phyloP scores from a whole-genome alignment of 2,113 vertebrate genomes.

The Gambusia affinis region DNA sequence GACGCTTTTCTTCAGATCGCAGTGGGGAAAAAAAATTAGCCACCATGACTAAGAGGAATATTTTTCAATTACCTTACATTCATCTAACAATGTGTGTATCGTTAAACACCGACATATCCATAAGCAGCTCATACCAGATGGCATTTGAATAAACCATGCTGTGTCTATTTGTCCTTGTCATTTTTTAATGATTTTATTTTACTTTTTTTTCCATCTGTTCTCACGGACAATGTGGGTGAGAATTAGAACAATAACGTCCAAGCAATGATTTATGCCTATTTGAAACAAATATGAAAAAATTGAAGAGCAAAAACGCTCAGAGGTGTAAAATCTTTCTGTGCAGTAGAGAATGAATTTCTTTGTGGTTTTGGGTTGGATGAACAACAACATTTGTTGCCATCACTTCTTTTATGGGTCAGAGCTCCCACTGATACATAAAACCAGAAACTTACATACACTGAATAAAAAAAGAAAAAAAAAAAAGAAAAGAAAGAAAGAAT shows the following conservation, averaged over 20 bases:
- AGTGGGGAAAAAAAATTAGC: no score
- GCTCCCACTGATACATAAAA: neutral
- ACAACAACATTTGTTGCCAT: neutral
- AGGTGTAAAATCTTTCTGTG: neutral
- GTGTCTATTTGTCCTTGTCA: neutral
- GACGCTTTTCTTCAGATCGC: no score
- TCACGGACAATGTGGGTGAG: neutral
- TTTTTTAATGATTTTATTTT: neutral
- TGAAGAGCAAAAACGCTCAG: neutral
- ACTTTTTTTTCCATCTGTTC: neutral
- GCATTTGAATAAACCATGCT: neutral
- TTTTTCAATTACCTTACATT: neutral
- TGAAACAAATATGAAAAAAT: neutral
- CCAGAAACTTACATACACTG: neutral
- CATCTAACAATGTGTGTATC: neutral
- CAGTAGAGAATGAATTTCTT: neutral
- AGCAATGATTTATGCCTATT: neutral
- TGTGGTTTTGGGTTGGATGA: neutral
- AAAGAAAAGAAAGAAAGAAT: no score
- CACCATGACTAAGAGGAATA: no score
- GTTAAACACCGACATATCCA: neutral
- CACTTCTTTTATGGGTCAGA: neutral
- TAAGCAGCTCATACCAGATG: neutral
- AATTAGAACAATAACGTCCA: neutral
- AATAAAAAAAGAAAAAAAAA: neutral